Conservation (phyloP, 1,140 invertebrate species). For the Archegozetes longisetosus region DNA sequence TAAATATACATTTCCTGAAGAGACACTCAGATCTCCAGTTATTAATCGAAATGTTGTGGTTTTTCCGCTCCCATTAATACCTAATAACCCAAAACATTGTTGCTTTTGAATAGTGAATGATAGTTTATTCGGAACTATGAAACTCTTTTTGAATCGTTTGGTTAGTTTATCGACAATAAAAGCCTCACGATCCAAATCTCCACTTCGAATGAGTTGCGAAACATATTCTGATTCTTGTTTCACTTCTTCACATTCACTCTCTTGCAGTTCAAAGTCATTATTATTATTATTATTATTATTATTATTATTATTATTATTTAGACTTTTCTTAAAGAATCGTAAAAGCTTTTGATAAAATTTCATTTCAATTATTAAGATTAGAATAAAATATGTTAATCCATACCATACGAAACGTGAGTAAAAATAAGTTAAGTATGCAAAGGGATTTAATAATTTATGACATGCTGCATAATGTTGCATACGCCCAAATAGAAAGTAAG, state of each 20-base stretch:
- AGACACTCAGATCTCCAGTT: constrained; percentile 26
- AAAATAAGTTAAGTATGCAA: no score
- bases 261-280: not conserved
- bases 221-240: constrained; percentile 31
- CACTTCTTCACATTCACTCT: not conserved
- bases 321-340: not conserved
- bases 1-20: constrained; percentile 25
- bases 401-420: not conserved
- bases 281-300: no score
- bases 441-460: no score
- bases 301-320: not conserved
- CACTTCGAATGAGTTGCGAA: constrained; percentile 11
- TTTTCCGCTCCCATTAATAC: constrained; percentile 31
- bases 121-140: constrained; percentile 35
- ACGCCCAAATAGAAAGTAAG: no score
- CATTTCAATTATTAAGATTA: not conserved
- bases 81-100: constrained; percentile 27
- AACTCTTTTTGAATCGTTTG: not conserved
- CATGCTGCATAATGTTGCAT: no score
- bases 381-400: not conserved
- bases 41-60: constrained; percentile 29
- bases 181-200: not conserved
- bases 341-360: not conserved
- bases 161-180: constrained; percentile 3
- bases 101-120: constrained; percentile 41